Base-by-base conservation (phyloP, 2,797 vertebrate genomes). In the Tapera naevia region DNA sequence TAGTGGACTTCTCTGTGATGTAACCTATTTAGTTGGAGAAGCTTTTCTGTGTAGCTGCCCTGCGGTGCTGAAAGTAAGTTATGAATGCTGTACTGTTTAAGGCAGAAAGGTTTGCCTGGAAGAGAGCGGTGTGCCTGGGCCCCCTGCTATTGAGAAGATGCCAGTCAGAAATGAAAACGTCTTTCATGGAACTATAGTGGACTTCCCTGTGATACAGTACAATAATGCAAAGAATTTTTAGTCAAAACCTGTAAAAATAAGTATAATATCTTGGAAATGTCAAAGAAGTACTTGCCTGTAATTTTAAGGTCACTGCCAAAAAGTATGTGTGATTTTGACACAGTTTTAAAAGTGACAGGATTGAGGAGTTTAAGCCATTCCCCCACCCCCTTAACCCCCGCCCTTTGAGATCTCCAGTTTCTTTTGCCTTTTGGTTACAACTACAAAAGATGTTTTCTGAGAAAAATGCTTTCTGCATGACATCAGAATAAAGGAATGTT, bases 161-260 rank as follows among this genome's bases (percentile, higher is more conserved):
- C 98, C 98, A 98, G 98, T 98, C 98, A 98, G 97, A 97, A 97
- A 97, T 98, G 97, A 98, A 98, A 98, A 98, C 96, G 96, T 97
- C 98, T 98, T 98, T 98, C 98, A 98, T 97, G 97, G 97, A 97
- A 97, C 97, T 97, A 97, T 97, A 97, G 97, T 79, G 65, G 97
- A 97, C 97, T 98, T 98, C 96, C 97, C 97, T 86, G 97, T 94
- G 97, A 97, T 97, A 97, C 97, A 98, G 97, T 98, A 96, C 96
- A 96, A 97, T 97, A 98, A 97, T 95, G 94, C 94, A 80, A 96
- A 89, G 96, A 96, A 96, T 96, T 95, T 95, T 97, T 97, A 91
- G 96, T 94, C 80, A 97, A 97, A 97, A 89, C 82, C 95, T 97
- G 72, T 81, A 91, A 97, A 97, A 98, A 93, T 96, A 94, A 93